Evolutionary conservation across 2,888 invertebrate species (phyloP).

Genomic region (Yponomeuta sedellus): DNA sequence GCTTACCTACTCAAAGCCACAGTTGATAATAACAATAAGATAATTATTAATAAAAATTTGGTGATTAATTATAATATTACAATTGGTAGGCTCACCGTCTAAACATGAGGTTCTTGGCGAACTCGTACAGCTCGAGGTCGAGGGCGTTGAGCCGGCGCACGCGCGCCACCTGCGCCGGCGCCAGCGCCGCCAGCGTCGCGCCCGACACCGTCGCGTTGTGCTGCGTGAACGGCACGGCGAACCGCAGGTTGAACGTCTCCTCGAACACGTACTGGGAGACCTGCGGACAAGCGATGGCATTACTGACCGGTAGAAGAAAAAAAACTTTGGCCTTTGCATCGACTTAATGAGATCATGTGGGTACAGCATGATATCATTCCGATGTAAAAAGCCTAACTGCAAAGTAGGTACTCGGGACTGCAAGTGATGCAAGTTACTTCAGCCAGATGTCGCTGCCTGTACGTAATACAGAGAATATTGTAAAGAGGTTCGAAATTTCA

Average conservation of each 20-base stretch:
- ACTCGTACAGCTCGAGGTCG: conserved; percentile 95
- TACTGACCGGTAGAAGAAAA: not conserved
- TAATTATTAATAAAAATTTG: too few species aligned
- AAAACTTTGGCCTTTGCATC: too few species aligned
- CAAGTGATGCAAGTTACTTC: too few species aligned
- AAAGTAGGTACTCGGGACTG: too few species aligned
- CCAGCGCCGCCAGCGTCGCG: conserved; percentile 86
- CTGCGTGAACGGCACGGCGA: conserved; percentile 93
- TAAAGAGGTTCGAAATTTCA: too few species aligned
- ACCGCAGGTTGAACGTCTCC: conserved; percentile 93
- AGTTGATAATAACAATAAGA: too few species aligned
- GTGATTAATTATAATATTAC: not conserved
- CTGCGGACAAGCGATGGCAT: conserved; percentile 46
- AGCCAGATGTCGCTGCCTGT: too few species aligned
- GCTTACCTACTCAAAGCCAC: too few species aligned
- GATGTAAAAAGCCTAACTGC: too few species aligned
- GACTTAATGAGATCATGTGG: too few species aligned
- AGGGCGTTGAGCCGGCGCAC: conserved; percentile 89
- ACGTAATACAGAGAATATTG: too few species aligned
- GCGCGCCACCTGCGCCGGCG: conserved; percentile 82
- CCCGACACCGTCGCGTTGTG: conserved; percentile 93
- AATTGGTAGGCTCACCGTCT: conserved; percentile 69
- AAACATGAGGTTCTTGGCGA: conserved; percentile 91
- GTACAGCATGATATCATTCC: too few species aligned
- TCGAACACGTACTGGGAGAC: conserved; percentile 96